Conservation (phyloP, 2,113 vertebrate species). For the mouse (Mus musculus) region GRCm39 chr1:145905501-145906000, state of each 20-base stretch:
- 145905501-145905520: not conserved
- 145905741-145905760: slow-evolving; percentile 42
- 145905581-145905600: not conserved
- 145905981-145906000: not conserved
- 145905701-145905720: not conserved
- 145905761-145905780: slow-evolving; percentile 44
- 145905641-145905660: not conserved
- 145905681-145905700: not conserved
- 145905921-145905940: not conserved
- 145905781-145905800: not conserved
- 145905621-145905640: not conserved
- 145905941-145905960: not conserved
- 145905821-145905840: not conserved
- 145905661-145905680: not conserved
- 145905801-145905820: not conserved
- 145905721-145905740: not conserved
- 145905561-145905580: not conserved
- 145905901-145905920: not conserved
- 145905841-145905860: not conserved
- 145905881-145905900: not conserved
- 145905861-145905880: too few species aligned
- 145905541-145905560: not conserved
- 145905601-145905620: not conserved
- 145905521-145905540: not conserved
- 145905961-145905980: not conserved